Base-by-base conservation (phyloP, 2,888 invertebrate genomes). In the Phanerotoma sp. region DNA sequence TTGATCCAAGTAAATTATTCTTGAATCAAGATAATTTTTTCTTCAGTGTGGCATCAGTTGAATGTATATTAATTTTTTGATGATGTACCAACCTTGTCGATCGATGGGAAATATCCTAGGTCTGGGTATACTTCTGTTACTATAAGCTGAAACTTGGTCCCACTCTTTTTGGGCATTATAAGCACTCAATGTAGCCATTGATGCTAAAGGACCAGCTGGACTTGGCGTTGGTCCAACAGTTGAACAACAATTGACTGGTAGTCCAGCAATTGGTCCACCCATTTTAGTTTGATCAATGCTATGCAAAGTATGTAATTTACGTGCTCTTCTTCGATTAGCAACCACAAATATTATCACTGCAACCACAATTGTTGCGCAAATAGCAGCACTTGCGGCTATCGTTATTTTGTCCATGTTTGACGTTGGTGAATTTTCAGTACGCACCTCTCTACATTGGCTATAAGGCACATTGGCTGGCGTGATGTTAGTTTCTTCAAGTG, bases 371-470 rank as follows among this genome's bases (percentile, higher is more conserved):
- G 93, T 93, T 37, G 91, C 92, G 77, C 94, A 94, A 72, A 95
- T 94, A 54, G 93, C 93, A 16, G 93, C 93, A 71, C 93, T 92
- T 4, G 93, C 93, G 20, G 91, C 93, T 70, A 95, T 95, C 49
- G 95, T 94, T 71, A 95, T 93, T 78, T 93, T 94, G 80, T 95
- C 95, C 91, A 94, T 93, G 79, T 93, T 91, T 52, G 91, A 89
- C 49, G 91, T 87, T 42, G 89, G 87, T 15, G 91, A 86, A 44
- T 88, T 85, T 44, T 89, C 89, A 3, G 93, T 93, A 60, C 93
- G 86, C 53, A 94, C 90, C 79, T 95, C 95, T 50, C 91, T 85
- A 72, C 95, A 95, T 78, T 92, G 94, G 58, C 83, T 83, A 79
- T 88, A 90, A 45, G 91, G 93, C 59, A 93, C 91, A 62, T 86